Evolutionary conservation across 2,888 invertebrate genomes (phyloP), one percentile per base, ranked within the genome.

Genomic region (Torymus auratus): DNA sequence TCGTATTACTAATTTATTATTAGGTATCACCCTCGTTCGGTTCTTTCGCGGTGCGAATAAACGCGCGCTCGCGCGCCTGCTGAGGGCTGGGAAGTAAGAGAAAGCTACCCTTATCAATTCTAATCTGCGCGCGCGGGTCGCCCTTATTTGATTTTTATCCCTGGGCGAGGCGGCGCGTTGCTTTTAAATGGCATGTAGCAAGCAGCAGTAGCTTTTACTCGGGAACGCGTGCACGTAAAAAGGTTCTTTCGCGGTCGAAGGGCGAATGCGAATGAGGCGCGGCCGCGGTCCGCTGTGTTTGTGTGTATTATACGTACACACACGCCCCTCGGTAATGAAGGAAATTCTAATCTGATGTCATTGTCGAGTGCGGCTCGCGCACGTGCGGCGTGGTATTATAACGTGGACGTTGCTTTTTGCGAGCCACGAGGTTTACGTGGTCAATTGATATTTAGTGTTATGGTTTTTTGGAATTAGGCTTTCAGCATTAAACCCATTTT

Each of bases 1-100:
- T 90, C 89, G 83, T 86, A 86, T 90, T 89, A 88, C 90, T 89
- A 89, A 90, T 90, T 90, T 89, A 90, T 89, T 89, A 89, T 88
- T 88, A 85, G 84, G 81, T 85, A 86, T 86, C 88, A 87, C 84
- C 85, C 41, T 41, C 86, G 86, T 86, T 88, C 41, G 41, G 41
- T 86, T 84, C 83, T 84, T 85, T 64, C 67, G 56, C 71, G 60
- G 12, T 12, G 67, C 60, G 80, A 83, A 82, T 82, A 82, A 82
- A 82, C 82, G 79, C 80, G 79, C 78, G 1, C 56, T 50, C n/a
- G 68, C 11, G 11, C 7, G 5, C n/a, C n/a, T 5, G 41, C 7
- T 41, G 41, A 7, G 7, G 7, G 7, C 0, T 41, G 7, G 7
- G 7, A 20, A 41, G 41, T 7, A 10, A 41, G 41, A 41, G 41